Base-by-base conservation (phyloP, 2,888 invertebrate genomes). In the Ypsolopha sequella region DNA sequence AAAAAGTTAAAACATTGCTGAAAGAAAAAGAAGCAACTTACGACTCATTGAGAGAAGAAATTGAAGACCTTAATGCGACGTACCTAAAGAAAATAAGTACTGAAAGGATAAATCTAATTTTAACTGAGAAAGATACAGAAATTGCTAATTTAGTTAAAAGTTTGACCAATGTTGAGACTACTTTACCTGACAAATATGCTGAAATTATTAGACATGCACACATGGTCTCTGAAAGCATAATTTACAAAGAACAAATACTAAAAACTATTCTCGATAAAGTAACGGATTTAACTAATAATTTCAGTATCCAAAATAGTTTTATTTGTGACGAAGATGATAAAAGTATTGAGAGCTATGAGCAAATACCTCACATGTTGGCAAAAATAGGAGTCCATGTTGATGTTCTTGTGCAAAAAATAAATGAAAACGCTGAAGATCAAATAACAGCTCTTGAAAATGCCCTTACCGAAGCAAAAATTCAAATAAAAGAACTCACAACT, bases 341-440 rank as follows among this genome's bases (percentile, higher is more conserved):
- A 41, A 56, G 56, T 53, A 52, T 54, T 11, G 54, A 61, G 51
- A 55, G 55, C 35, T 61, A 65, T 50, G 65, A 73, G 45, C 55
- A 57, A 53, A 67, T 79, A 48, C 47, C 67, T 36, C 44, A 59
- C n/a, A 61, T 60, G 1, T 62, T 82, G 50, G 66, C 76, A 11
- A 64, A 65, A 58, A 64, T 77, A 51, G 53, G 53, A 13, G 59
- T 61, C 55, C 58, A 68, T 49, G 53, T 74, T 49, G 52, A 53
- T 48, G 52, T 55, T 48, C 51, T 64, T 7, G 14, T 13, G 11
- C 14, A 36, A 6, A 47, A 61, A 58, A 48, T 51, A 10, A 33
- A 50, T 53, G 57, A 60, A 57, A 63, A 59, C 48, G 53, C 51
- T 51, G 53, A 60, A 43, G 56, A 58, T 53, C 1, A 13, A 43